Conservation (phyloP, 2,113 vertebrate genomes). For the Capreolus pygargus region DNA sequence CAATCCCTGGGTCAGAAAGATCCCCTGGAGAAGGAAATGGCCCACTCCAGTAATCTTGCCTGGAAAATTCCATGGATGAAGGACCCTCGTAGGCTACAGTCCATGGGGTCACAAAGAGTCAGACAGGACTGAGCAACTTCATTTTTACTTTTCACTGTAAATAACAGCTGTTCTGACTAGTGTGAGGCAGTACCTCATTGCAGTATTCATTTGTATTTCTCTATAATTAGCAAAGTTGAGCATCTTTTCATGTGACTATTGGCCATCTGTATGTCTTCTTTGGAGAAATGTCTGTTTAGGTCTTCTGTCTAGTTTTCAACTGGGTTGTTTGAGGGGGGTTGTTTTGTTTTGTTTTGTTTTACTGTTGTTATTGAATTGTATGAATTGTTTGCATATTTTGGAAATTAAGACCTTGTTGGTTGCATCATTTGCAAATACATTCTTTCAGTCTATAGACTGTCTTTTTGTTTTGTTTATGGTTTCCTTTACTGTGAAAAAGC, state of each 20-base stretch:
- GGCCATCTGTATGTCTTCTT: neutral
- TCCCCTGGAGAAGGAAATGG: neutral
- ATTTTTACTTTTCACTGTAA: neutral
- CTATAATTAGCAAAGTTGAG: neutral
- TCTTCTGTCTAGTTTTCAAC: neutral
- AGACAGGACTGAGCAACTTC: fast-evolving
- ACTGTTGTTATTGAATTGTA: neutral
- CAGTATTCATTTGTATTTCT: neutral
- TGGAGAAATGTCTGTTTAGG: neutral
- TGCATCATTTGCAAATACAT: neutral
- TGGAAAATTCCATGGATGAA: neutral
- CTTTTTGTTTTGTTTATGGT: neutral
- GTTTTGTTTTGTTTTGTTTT: too few species aligned
- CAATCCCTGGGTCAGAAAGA: fast-evolving
- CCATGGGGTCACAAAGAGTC: fast-evolving
- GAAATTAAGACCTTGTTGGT: neutral
- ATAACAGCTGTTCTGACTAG: neutral
- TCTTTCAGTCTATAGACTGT: neutral
- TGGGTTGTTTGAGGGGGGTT: too few species aligned
- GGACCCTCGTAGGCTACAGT: neutral
- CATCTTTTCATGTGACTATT: neutral
- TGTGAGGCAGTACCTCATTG: neutral
- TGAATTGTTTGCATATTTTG: neutral
- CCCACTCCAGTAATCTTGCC: neutral
- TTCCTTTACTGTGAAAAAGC: neutral